Evolutionary conservation across 2,113 vertebrate species (phyloP), one percentile per base, ranked within the genome.

Genomic region (Eptesicus fuscus): DNA sequence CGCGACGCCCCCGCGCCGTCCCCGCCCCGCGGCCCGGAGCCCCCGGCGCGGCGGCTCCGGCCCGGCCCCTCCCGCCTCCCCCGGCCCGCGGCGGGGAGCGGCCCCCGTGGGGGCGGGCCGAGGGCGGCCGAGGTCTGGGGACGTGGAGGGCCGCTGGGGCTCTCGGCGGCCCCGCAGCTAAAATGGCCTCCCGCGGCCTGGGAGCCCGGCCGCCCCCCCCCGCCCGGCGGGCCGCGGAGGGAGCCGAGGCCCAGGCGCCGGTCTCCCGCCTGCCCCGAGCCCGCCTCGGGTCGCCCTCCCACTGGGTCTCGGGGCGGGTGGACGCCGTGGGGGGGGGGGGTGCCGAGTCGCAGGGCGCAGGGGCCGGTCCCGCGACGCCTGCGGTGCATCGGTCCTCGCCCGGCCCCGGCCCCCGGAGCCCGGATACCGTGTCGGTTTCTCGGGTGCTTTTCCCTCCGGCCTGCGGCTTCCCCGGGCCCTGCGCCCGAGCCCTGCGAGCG

Each of bases 141-240:
- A 96, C 94, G 83, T 93, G 95, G 89, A 96, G 96, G 95, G 71
- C 96, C 49, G 10, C 96, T 13, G 32, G 79, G 90, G 16, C 84
- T 82, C 92, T 67, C 35, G 73, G 22, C 61, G 92, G 97, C 95
- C 97, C 49, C 63, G 80, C 67, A 82, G 91, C 96, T 97, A 98
- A 98, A 97, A 98, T 98, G 98, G 98, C 98, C 95, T 97, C 98
- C 98, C 88, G 87, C 86, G 83, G 97, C 65, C 86, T 51, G 16
- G 59, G 84, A 71, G 77, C 87, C 49, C 47, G 20, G 70, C 53
- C 30, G 59, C 91, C 80, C 4, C 94, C 67, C 85, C 85, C 93
- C n/a, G 14, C 85, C 91, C 76, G 49, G 85, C 61, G 0, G 56
- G 77, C 71, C 1, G 83, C 23, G 61, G 63, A 49, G 63, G 84